A percentile compares a stretch with the other conserved stretches of the same genome.
These are phyloP conservation scores for Penaeus monodon DNA, from an alignment of 2,888 invertebrate genomes.

Conservation along the genomic window DNA sequence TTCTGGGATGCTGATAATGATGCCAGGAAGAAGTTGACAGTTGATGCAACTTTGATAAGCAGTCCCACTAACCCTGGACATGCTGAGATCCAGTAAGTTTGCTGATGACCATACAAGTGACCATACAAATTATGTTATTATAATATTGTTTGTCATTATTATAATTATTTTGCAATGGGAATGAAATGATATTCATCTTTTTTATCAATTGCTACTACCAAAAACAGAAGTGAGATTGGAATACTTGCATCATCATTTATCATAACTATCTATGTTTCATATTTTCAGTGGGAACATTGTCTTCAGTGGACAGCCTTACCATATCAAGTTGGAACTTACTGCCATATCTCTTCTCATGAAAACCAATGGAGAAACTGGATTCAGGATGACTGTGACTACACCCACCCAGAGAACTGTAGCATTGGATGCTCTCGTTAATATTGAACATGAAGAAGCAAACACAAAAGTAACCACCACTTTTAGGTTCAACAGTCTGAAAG, in stretches of 20 bases:
- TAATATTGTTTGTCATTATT: too few species aligned
- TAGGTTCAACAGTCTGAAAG: conserved; percentile 21
- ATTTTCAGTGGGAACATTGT: background rate
- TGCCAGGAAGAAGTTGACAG: conserved; percentile 5
- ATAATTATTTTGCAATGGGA: conserved; percentile 1
- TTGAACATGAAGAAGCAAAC: too few species aligned
- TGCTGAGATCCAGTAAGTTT: background rate
- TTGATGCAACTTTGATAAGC: background rate
- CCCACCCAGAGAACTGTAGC: background rate
- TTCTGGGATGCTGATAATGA: conserved; percentile 46
- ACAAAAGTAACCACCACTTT: background rate
- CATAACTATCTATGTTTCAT: background rate
- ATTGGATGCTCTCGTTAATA: background rate
- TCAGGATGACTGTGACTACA: background rate
- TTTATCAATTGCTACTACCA: background rate
- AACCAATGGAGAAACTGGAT: background rate
- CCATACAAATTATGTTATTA: too few species aligned
- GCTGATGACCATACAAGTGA: too few species aligned
- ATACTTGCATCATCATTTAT: background rate
- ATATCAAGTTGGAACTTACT: background rate
- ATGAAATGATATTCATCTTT: background rate
- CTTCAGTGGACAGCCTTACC: background rate
- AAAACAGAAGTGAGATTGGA: too few species aligned
- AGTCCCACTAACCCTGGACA: background rate
- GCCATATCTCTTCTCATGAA: background rate